Evolutionary conservation across 1,140 invertebrate genomes (phyloP).

Genomic region (Forficula auricularia): DNA sequence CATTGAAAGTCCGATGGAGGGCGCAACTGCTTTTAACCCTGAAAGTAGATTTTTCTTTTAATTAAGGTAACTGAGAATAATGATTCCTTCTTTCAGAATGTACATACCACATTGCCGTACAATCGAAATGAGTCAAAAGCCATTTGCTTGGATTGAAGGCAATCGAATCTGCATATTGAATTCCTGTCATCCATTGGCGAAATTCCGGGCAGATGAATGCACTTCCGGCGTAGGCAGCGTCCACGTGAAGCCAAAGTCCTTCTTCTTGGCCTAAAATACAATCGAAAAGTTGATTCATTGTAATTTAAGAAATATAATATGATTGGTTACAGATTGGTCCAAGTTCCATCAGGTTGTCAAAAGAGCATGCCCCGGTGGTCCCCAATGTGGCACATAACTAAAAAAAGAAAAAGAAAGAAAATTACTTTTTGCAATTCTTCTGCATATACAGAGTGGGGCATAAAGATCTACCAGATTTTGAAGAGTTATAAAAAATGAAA

Average conservation of each 20-base stretch:
- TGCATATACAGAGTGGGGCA: no score
- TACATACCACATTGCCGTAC: slow-evolving; percentile 23
- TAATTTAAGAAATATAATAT: background rate
- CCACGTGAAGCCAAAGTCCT: slow-evolving; percentile 4
- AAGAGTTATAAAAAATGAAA: no score
- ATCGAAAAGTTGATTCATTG: background rate
- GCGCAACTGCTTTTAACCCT: slow-evolving; percentile 84
- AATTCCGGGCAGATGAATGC: slow-evolving; percentile 40
- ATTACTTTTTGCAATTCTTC: no score
- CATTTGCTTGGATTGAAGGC: slow-evolving; percentile 43
- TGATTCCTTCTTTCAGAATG: no score
- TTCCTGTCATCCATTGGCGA: slow-evolving; percentile 29
- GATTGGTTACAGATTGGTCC: slow-evolving; percentile 3
- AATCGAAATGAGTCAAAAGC: slow-evolving; percentile 39
- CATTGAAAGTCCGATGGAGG: slow-evolving; percentile 85
- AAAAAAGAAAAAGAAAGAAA: slow-evolving; percentile 1
- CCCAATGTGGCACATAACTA: slow-evolving; percentile 3
- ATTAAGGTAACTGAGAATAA: no score
- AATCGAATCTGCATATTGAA: slow-evolving; percentile 34
- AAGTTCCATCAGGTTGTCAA: slow-evolving; percentile 4
- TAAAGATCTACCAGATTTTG: no score
- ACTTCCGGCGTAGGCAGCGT: slow-evolving; percentile 19
- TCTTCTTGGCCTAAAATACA: background rate
- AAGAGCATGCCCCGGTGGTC: background rate
- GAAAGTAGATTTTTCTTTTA: no score